Conservation (phyloP, 2,797 vertebrate genomes). For the Hippopotamyrus pictus region DNA sequence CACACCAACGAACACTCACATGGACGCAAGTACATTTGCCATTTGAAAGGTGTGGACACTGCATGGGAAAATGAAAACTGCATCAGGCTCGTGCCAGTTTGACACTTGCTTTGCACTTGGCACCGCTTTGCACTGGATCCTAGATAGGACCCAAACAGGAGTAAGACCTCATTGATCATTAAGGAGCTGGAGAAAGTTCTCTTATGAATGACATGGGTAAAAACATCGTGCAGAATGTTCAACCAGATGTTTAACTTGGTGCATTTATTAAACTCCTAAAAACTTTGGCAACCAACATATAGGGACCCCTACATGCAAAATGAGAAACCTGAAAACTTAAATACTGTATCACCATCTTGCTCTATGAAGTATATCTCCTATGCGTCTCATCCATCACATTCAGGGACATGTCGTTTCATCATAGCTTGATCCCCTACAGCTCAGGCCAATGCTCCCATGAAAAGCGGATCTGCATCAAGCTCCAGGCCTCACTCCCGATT, state of each 20-base stretch:
- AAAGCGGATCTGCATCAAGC: constrained; percentile 50
- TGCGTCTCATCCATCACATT: not conserved
- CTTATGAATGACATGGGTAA: not conserved
- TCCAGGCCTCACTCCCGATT: constrained; percentile 45
- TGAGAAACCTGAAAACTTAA: not conserved
- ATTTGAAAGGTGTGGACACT: not conserved
- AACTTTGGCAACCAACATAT: not conserved
- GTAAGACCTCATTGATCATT: not conserved
- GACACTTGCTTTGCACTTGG: not conserved
- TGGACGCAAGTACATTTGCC: not conserved
- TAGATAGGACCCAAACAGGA: not conserved
- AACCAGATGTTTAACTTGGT: not conserved
- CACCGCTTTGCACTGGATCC: not conserved
- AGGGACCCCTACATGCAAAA: not conserved
- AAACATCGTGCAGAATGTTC: not conserved
- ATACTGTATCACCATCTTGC: not conserved
- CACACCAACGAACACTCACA: not conserved
- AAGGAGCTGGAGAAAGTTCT: not conserved
- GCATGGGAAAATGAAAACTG: not conserved
- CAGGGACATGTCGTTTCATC: constrained; percentile 42
- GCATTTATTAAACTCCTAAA: not conserved
- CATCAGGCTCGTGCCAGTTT: not conserved
- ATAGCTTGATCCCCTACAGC: constrained; percentile 41
- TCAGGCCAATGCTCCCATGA: constrained; percentile 35
- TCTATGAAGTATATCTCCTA: not conserved